Base-by-base conservation (phyloP, 1,140 invertebrate species). In the Antheraea pernyi region DNA sequence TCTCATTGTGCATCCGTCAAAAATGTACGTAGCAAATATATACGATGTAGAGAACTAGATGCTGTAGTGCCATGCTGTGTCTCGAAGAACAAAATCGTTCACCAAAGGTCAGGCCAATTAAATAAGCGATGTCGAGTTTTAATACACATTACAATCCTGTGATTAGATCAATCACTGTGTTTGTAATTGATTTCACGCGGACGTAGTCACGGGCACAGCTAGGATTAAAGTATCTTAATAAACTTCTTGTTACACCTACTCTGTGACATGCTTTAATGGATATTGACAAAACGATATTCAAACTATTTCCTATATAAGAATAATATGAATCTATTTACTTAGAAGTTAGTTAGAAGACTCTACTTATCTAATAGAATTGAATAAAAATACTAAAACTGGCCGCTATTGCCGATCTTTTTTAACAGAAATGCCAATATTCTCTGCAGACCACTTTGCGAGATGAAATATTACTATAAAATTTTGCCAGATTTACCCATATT, bases 401-500 rank as follows among this genome's bases (percentile, higher is more conserved):
- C 89, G 88, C 81, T 90, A 90, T 91, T 85, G 77, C 85, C 89
- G 78, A 80, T 71, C 37, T 53, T 53, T 70, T 63, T 39, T 19
- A 71, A 69, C 48, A 65, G 59, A 67, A 77, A 68, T 78, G 79
- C 81, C 78, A 84, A 87, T 85, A 65, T 65, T 73, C 65, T 73
- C 69, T 71, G 69, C 62, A 68, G 72, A 76, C 76, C 79, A 81
- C 75, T 77, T 78, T 77, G 64, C 69, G 71, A 79, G 73, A 78
- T 72, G 63, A 68, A 71, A 77, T 75, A 62, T 30, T 65, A 70
- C 67, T 46, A 72, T 72, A 77, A n/a, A 88, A 89, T 91, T 91
- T 91, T 88, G 88, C 88, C 88, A 90, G 86, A 89, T 91, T 88
- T 90, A 89, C 88, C 88, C 75, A 70, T 71, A 76, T 69, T 80